Conservation (phyloP, 1,140 invertebrate genomes). For the Drosophila seguyi region DNA sequence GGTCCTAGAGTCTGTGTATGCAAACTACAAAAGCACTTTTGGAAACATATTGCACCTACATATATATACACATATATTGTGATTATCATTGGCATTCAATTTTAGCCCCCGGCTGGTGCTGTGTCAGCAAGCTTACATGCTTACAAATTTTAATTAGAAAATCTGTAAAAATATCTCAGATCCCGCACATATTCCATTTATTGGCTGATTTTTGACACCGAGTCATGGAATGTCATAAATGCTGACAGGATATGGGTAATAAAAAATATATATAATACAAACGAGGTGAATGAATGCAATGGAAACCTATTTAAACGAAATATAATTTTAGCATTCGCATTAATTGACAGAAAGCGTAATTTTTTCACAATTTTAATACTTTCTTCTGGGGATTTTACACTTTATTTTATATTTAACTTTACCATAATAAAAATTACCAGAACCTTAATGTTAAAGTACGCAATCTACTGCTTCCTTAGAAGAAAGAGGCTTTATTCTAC, state of each 20-base stretch:
- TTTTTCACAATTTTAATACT: neutral
- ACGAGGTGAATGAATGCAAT: neutral
- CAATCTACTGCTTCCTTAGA: neutral
- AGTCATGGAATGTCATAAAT: constrained; percentile 47
- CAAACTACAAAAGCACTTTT: constrained; percentile 39
- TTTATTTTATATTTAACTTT: neutral
- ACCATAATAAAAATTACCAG: neutral
- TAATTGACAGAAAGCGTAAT: neutral
- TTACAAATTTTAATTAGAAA: constrained; percentile 76
- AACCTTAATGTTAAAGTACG: neutral
- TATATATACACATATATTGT: constrained; percentile 4
- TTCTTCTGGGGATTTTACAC: neutral
- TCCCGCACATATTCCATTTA: constrained; percentile 48
- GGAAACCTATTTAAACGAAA: neutral
- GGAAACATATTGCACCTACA: constrained; percentile 23
- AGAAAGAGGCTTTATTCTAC: neutral
- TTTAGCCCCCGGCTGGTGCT: constrained; percentile 28
- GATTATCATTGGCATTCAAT: constrained; percentile 3
- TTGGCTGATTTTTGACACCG: constrained; percentile 65
- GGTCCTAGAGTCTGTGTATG: constrained; percentile 27
- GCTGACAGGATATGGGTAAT: constrained; percentile 32
- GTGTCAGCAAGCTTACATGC: constrained; percentile 57
- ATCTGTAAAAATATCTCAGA: constrained; percentile 33
- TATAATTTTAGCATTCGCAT: neutral
- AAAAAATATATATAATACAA: constrained; percentile 9